Evolutionary conservation across 2,113 vertebrate species (phyloP).

Genomic region (Lethenteron camtschaticum): DNA sequence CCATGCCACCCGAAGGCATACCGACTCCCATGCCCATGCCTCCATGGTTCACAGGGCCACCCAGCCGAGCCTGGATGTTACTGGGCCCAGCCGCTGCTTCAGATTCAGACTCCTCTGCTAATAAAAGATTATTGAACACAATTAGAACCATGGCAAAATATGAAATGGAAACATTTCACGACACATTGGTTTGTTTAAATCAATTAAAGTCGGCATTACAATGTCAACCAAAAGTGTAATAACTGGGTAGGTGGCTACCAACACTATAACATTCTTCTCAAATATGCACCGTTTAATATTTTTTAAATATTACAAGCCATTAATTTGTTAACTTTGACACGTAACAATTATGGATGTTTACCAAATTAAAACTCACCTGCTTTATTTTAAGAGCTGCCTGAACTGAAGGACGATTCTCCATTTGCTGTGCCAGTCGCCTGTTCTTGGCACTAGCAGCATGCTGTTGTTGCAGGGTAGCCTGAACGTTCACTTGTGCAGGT

Average conservation of each 20-base stretch:
- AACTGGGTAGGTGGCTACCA: no score
- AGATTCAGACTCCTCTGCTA: conserved; percentile 64
- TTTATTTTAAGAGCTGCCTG: conserved; percentile 88
- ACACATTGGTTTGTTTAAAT: no score
- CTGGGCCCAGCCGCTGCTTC: conserved; percentile 82
- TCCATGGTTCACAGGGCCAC: conserved; percentile 40
- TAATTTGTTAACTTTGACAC: no score
- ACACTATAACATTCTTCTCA: no score
- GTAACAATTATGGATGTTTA: not conserved
- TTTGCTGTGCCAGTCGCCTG: conserved; percentile 93
- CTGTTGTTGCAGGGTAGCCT: conserved; percentile 93
- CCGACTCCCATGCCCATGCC: conserved; percentile 7
- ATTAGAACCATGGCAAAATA: not conserved
- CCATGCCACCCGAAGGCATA: conserved; percentile 34
- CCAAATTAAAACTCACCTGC: conserved; percentile 44
- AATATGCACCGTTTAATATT: no score
- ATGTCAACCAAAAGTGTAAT: no score
- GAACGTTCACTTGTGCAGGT: conserved; percentile 75
- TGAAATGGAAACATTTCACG: not conserved
- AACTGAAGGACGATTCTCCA: conserved; percentile 94
- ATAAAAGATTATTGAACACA: not conserved
- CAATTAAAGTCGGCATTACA: no score
- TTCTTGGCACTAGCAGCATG: conserved; percentile 94
- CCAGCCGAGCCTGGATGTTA: conserved; percentile 85
- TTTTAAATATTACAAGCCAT: no score